Conservation (phyloP, 2,797 vertebrate genomes). For the Danio jaintianensis region DNA sequence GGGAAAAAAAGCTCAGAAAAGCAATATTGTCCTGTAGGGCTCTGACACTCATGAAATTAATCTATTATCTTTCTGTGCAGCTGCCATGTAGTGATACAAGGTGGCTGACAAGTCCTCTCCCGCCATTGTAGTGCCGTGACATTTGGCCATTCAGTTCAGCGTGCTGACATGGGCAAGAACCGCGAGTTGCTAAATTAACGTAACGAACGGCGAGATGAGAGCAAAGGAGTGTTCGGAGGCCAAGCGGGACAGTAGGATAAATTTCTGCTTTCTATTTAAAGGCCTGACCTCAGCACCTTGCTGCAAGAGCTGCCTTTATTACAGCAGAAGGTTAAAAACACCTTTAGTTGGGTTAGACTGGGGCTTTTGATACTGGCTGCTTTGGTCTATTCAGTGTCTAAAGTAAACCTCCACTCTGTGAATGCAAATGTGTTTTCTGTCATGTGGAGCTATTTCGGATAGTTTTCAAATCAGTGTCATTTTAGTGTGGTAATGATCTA, state of each 20-base stretch:
- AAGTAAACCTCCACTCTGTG: background rate
- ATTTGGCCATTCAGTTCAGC: slow-evolving; percentile 80
- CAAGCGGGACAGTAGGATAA: slow-evolving; percentile 76
- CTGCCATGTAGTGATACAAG: slow-evolving; percentile 78
- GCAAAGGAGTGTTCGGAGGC: slow-evolving; percentile 71
- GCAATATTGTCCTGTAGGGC: slow-evolving; percentile 80
- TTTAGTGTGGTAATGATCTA: background rate
- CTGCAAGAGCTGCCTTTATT: slow-evolving; percentile 82
- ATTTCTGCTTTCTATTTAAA: slow-evolving; percentile 85
- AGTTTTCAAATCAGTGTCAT: background rate
- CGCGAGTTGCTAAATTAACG: slow-evolving; percentile 80
- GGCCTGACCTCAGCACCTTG: slow-evolving; percentile 86
- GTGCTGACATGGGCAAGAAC: slow-evolving; percentile 85
- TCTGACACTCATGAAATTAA: slow-evolving; percentile 83
- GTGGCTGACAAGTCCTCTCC: slow-evolving; percentile 79
- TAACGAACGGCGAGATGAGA: slow-evolving; percentile 74
- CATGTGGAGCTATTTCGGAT: background rate
- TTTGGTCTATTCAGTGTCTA: background rate
- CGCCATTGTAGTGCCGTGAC: slow-evolving; percentile 77
- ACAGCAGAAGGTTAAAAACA: slow-evolving; percentile 84
- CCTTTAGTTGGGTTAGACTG: slow-evolving; percentile 72
- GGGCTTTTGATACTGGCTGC: slow-evolving; percentile 7
- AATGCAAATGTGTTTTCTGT: background rate
- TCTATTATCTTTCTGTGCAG: slow-evolving; percentile 83
- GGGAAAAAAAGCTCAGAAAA: slow-evolving; percentile 62